Evolutionary conservation across 2,888 invertebrate genomes (phyloP), one percentile per base, ranked within the genome.

Genomic region (Athetis lepigone): DNA sequence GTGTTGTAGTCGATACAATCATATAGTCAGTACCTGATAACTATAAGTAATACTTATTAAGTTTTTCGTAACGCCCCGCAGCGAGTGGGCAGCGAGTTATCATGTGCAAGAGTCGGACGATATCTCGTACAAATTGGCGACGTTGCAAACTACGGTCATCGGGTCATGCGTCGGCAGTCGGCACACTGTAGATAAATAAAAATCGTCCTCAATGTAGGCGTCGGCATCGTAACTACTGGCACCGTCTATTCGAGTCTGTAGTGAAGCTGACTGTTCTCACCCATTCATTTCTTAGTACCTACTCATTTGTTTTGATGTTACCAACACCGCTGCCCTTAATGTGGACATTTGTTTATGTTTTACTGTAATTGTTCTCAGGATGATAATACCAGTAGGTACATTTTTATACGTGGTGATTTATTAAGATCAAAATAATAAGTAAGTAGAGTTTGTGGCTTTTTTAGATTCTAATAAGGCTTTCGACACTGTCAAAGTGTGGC

Each of bases 51-150:
- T 47, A 27, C 36, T 45, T 45, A 45, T 45, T 51, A 5, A 51
- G 39, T 40, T 58, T 75, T 76, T 79, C 21, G 62, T 46, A 50
- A 39, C 49, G 39, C 64, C 23, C 43, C 13, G 19, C 33, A 54
- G 25, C 45, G 39, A 65, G 60, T 75, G 63, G 59, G 45, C 16
- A 56, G 62, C 46, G 46, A 61, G 56, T 79, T 77, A 80, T 86
- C 85, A 74, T 70, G 68, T 66, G 70, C 65, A 69, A 72, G 72
- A 78, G 70, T 77, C 46, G 46, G 50, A 23, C 50, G 82, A 83
- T 89, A 88, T 86, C 87, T 82, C 77, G 70, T 83, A 90, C 88
- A 87, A 88, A 88, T 90, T 88, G 85, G 87, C 88, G 85, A 88
- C 85, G 84, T 77, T 86, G 88, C 88, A 85, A 84, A 81, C 84